Conservation (phyloP, 2,888 invertebrate species). For the Phoronis australis region DNA sequence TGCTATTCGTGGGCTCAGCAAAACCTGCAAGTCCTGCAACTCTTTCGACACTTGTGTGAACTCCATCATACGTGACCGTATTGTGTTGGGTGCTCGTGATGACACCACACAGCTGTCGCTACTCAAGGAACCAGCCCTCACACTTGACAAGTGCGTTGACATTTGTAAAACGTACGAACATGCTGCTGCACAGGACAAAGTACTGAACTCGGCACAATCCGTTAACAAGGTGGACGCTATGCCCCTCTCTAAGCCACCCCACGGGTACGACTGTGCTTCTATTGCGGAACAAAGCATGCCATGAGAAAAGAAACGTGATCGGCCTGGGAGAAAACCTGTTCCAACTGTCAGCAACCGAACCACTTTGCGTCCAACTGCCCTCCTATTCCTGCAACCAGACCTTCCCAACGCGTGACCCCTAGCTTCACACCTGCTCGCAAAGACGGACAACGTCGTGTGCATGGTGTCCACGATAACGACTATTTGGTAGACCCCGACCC, state of each 20-base stretch:
- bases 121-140: slow-evolving; percentile 3
- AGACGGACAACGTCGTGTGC: no score
- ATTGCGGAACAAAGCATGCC: background rate
- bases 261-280: background rate
- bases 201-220: background rate
- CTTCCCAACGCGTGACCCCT: background rate
- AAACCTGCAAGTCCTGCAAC: slow-evolving; percentile 10
- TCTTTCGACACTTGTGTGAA: slow-evolving; percentile 6
- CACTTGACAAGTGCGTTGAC: slow-evolving; percentile 1
- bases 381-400: no score
- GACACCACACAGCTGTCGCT: slow-evolving; percentile 3
- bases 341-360: background rate
- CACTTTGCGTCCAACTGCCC: background rate
- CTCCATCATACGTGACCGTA: slow-evolving; percentile 11
- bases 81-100: slow-evolving; percentile 10
- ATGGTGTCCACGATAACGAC: no score
- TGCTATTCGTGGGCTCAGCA: background rate
- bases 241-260: background rate
- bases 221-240: background rate
- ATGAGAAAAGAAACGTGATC: background rate
- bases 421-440: no score
- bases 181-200: background rate
- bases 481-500: no score
- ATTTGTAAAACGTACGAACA: background rate
- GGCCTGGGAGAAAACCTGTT: background rate